phyloP scores from a whole-genome alignment of 1,140 invertebrate species.

The Phenacoccus solenopsis region DNA sequence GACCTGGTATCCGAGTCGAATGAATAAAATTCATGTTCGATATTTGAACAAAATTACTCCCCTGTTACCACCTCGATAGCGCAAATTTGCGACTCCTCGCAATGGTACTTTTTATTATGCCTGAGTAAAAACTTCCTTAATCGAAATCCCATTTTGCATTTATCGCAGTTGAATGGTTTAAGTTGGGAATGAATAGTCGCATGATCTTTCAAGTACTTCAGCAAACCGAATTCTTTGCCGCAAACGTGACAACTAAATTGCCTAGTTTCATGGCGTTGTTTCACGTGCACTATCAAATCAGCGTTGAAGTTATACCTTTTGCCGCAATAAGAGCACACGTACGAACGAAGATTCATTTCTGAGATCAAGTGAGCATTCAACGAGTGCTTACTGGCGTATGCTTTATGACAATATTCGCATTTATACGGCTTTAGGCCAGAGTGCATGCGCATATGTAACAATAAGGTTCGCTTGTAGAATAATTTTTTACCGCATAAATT shows the following conservation, averaged over 20 bases:
- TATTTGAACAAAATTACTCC: not conserved
- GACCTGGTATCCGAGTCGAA: no score
- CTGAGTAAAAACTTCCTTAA: not conserved
- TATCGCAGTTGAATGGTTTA: not conserved
- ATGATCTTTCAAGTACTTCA: constrained; percentile 46
- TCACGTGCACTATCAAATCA: not conserved
- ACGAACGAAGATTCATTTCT: constrained; percentile 4
- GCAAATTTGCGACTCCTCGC: not conserved
- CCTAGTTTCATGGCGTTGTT: not conserved
- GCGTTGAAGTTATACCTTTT: constrained; percentile 6
- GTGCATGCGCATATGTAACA: constrained; percentile 25
- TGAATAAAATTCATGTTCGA: no score
- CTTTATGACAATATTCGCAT: not conserved
- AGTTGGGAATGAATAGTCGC: not conserved
- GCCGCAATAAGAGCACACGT: not conserved
- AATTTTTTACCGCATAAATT: constrained; percentile 12
- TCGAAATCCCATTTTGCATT: not conserved
- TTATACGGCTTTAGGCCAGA: constrained; percentile 38
- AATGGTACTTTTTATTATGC: not conserved
- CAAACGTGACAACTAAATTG: constrained; percentile 39
- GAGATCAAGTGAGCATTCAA: not conserved
- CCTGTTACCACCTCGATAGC: not conserved
- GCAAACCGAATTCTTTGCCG: constrained; percentile 46
- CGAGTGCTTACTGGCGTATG: not conserved
- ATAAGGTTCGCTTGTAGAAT: constrained; percentile 21